Evolutionary conservation across 2,888 invertebrate species (phyloP).

Genomic region (Aphelenchoides bicaudatus): DNA sequence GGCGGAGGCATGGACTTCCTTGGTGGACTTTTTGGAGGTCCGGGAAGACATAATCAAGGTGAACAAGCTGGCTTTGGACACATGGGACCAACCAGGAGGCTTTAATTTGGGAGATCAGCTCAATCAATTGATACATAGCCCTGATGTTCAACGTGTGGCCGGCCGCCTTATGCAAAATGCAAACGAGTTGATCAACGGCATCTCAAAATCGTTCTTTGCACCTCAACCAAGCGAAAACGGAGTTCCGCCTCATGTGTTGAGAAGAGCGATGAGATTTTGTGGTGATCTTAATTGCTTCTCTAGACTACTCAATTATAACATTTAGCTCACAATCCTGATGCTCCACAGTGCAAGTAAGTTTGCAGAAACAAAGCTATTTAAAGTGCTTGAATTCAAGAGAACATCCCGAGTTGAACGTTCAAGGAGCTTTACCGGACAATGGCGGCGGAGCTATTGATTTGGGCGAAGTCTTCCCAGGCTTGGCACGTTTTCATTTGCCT

Average conservation of each 20-base stretch:
- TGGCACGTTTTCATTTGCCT: slow-evolving; percentile 34
- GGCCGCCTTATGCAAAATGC: neutral
- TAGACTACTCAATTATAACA: no score
- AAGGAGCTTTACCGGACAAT: slow-evolving; percentile 17
- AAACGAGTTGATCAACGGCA: slow-evolving; percentile 2
- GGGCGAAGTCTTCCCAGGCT: slow-evolving; percentile 33
- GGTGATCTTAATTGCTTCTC: no score
- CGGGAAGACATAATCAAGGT: no score
- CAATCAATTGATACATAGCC: neutral
- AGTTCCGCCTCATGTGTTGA: slow-evolving; percentile 42
- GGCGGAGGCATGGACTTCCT: neutral
- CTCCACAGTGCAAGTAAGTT: slow-evolving; percentile 37
- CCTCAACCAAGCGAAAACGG: slow-evolving; percentile 25
- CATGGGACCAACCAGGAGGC: neutral
- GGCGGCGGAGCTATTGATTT: neutral
- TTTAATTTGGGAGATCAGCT: neutral
- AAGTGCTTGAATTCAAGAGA: no score
- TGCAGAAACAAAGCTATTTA: no score
- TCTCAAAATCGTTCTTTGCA: slow-evolving; percentile 21
- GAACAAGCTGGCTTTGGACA: neutral
- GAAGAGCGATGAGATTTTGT: slow-evolving; percentile 40
- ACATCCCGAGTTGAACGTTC: slow-evolving; percentile 21
- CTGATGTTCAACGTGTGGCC: neutral
- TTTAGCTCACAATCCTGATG: slow-evolving; percentile 30
- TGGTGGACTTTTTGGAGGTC: neutral